Percentiles rank a stretch among this genome's conserved stretches.
These are phyloP conservation scores for Lepus townsendii DNA, from an alignment of 2,797 vertebrate genomes.

Conservation along the genomic window DNA sequence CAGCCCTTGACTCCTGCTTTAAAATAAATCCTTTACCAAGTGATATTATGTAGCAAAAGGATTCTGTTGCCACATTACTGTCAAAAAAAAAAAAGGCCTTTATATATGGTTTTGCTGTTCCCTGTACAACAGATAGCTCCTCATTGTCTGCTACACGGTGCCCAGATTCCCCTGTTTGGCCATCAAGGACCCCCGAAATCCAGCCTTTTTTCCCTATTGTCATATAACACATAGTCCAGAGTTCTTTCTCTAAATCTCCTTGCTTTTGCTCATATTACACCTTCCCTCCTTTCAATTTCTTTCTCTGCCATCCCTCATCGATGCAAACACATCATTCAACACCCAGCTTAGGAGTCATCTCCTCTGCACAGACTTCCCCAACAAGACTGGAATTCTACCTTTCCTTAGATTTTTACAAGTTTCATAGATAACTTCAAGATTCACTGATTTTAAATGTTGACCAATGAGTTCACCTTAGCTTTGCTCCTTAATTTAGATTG, in stretches of 20 bases:
- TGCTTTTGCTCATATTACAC: background rate
- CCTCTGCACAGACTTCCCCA: constrained; percentile 2
- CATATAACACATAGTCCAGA: background rate
- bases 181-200: background rate
- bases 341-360: background rate
- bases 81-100: background rate
- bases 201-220: background rate
- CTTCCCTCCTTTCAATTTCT: background rate
- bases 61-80: background rate
- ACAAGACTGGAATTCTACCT: background rate
- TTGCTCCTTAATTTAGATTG: constrained; percentile 18
- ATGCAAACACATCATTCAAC: background rate
- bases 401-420: constrained; percentile 3
- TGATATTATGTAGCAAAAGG: background rate
- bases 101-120: constrained; percentile 16
- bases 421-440: constrained; percentile 6
- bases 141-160: background rate
- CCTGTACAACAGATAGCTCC: background rate
- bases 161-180: background rate
- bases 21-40: background rate
- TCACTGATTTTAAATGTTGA: constrained; percentile 53
- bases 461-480: background rate
- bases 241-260: background rate
- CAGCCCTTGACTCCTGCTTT: background rate
- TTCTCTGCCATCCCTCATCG: background rate